phyloP scores from a whole-genome alignment of 2,797 vertebrate genomes.

The Oceanodroma leucorhoa region DNA sequence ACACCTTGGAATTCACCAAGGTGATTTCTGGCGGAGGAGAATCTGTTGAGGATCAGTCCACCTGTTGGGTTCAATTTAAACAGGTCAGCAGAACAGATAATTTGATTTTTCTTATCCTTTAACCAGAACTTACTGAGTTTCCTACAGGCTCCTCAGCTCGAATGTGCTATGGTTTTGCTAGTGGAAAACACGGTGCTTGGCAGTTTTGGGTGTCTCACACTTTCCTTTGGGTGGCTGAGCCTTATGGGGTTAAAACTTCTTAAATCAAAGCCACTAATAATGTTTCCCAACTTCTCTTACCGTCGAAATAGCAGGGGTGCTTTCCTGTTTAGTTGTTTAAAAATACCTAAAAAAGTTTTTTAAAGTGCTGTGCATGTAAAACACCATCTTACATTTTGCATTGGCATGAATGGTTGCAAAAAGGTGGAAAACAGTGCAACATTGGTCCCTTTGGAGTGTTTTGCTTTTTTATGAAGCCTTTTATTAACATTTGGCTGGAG shows the following conservation, averaged over 20 bases:
- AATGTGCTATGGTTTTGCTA: rapidly evolving
- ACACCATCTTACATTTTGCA: background rate
- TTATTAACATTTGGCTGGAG: background rate
- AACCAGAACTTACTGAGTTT: background rate
- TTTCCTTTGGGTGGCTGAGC: background rate
- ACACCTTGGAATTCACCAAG: background rate
- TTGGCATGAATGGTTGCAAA: background rate
- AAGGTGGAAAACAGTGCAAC: background rate
- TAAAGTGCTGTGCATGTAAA: background rate
- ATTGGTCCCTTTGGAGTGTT: background rate
- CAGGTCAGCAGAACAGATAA: background rate
- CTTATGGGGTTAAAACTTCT: background rate
- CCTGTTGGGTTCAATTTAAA: background rate
- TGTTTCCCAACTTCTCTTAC: background rate
- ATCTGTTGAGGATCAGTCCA: background rate
- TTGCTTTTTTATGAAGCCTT: background rate
- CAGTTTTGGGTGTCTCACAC: background rate
- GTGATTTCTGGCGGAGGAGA: background rate
- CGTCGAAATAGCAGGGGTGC: background rate
- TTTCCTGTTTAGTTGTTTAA: background rate
- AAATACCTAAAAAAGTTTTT: background rate
- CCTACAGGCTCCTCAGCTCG: background rate
- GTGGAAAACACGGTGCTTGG: background rate
- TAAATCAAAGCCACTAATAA: background rate
- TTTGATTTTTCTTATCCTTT: background rate